Percentiles rank a stretch among this genome's conserved stretches.
Evolutionary conservation across 2,888 invertebrate genomes (phyloP).

Genomic region (Cecidostiba fungosa): DNA sequence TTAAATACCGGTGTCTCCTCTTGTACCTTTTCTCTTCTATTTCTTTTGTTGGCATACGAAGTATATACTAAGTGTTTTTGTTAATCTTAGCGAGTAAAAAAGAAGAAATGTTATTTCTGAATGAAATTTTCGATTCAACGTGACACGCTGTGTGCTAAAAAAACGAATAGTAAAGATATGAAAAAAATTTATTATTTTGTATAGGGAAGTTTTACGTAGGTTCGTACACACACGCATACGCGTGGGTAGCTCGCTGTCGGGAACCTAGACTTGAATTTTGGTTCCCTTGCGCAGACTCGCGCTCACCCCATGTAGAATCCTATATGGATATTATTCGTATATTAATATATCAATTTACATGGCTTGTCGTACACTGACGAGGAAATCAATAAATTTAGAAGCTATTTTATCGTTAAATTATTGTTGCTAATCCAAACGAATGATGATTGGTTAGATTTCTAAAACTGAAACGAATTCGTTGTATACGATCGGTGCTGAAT

Average conservation of each 20-base stretch:
- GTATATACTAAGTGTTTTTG: constrained; percentile 55
- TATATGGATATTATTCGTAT: constrained; percentile 33
- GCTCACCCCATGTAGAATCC: constrained; percentile 32
- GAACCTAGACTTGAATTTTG: neutral
- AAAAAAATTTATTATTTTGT: constrained; percentile 18
- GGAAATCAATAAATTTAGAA: constrained; percentile 36
- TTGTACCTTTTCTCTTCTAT: constrained; percentile 18
- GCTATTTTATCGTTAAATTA: constrained; percentile 23
- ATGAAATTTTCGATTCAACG: constrained; percentile 5
- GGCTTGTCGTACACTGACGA: constrained; percentile 30
- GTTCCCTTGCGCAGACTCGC: neutral
- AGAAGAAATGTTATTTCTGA: constrained; percentile 23
- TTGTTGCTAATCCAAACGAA: neutral
- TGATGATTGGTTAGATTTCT: neutral
- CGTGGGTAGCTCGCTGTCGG: neutral
- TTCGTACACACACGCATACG: neutral
- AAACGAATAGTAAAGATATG: neutral
- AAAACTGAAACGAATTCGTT: neutral
- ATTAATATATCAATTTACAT: constrained; percentile 48
- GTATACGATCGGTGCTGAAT: neutral
- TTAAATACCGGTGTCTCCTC: constrained; percentile 51
- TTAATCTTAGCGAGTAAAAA: constrained; percentile 46
- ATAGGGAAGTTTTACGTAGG: neutral
- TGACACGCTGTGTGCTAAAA: neutral
- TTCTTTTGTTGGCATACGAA: constrained; percentile 55